Percentiles rank a stretch among this genome's conserved stretches.
These are phyloP conservation scores for Stegophylla sp. DNA, from an alignment of 2,888 invertebrate species.

Conservation along the genomic window DNA sequence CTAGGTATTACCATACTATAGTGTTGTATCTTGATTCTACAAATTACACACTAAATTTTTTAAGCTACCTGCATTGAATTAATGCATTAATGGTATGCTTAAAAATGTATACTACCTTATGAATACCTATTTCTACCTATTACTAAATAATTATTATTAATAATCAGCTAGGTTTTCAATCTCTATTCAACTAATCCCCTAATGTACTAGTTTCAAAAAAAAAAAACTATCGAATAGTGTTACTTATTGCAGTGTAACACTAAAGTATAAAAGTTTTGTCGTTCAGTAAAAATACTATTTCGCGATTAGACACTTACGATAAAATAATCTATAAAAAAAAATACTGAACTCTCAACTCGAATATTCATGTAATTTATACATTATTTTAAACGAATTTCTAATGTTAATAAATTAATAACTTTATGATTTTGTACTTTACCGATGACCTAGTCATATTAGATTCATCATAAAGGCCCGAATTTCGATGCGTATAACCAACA, in stretches of 20 bases:
- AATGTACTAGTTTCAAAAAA: too few species aligned
- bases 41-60: too few species aligned
- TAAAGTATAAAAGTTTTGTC: constrained; percentile 1
- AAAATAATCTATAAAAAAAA: not conserved
- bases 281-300: not conserved
- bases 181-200: too few species aligned
- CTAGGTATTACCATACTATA: too few species aligned
- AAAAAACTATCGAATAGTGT: not conserved
- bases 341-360: not conserved
- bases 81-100: too few species aligned
- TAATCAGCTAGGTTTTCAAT: not conserved
- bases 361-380: not conserved
- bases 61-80: too few species aligned
- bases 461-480: constrained; percentile 52
- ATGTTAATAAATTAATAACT: constrained; percentile 32
- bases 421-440: constrained; percentile 54
- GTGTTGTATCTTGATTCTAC: too few species aligned
- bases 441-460: constrained; percentile 58
- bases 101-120: too few species aligned
- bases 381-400: constrained; percentile 9
- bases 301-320: constrained; percentile 4
- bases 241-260: constrained; percentile 25
- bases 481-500: constrained; percentile 47
- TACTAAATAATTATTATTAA: too few species aligned
- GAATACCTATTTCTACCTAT: too few species aligned